phyloP scores from a whole-genome alignment of 2,797 vertebrate genomes.

The Falco peregrinus region DNA sequence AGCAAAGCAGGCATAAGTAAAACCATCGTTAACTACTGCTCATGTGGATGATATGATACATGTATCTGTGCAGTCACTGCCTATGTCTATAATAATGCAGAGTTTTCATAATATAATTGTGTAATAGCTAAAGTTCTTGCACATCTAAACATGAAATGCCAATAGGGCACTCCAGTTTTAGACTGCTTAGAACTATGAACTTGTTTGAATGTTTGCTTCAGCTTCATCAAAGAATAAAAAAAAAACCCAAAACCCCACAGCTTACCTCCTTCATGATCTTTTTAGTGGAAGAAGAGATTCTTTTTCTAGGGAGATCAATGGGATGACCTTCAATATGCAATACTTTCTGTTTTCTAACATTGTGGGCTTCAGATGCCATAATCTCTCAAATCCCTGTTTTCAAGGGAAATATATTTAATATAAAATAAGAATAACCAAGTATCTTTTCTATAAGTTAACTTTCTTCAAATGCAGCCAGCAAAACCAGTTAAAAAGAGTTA shows the following conservation, averaged over 20 bases:
- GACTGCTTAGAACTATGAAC: not conserved
- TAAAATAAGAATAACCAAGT: too few relatives aligned
- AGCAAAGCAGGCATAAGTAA: not conserved
- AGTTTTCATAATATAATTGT: not conserved
- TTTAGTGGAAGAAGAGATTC: slow-evolving; percentile 76
- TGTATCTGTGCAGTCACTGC: not conserved
- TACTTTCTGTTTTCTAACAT: slow-evolving; percentile 79
- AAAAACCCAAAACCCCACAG: not conserved
- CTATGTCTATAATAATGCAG: not conserved
- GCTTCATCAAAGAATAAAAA: not conserved
- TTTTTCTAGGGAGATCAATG: slow-evolving; percentile 78
- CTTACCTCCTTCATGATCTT: slow-evolving; percentile 87
- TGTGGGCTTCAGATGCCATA: slow-evolving; percentile 84
- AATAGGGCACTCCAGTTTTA: not conserved
- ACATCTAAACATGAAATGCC: not conserved
- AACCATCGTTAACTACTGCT: not conserved
- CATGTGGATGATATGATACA: rapidly evolving
- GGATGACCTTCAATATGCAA: slow-evolving; percentile 71
- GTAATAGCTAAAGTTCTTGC: not conserved
- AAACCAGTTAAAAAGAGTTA: not conserved
- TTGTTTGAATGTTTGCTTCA: not conserved
- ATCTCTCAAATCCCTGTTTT: slow-evolving; percentile 78
- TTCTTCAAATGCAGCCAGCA: not conserved
- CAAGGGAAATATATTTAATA: not conserved
- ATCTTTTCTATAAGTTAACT: not conserved